A percentile compares a stretch with the other conserved stretches of the same genome.
phyloP scores from a whole-genome alignment of 2,888 invertebrate genomes.

The Drosophila prolongata region DNA sequence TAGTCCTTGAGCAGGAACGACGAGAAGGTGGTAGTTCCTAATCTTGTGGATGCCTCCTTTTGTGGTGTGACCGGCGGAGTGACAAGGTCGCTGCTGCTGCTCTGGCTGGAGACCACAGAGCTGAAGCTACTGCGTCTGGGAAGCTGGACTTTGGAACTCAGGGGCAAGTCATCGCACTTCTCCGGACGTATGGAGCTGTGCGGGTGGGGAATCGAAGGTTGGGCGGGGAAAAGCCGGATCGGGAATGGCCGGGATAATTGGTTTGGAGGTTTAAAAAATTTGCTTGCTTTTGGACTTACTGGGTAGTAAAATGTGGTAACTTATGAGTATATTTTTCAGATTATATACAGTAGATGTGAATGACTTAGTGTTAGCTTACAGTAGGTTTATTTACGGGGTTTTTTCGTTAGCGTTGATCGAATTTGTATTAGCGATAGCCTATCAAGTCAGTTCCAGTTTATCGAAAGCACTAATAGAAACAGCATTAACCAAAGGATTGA shows the following conservation, averaged over 20 bases:
- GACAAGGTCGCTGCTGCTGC: constrained; percentile 58
- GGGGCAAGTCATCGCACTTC: constrained; percentile 57
- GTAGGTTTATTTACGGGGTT: constrained; percentile 37
- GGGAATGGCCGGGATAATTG: background rate
- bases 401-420: constrained; percentile 36
- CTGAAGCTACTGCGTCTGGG: constrained; percentile 63
- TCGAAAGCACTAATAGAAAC: constrained; percentile 72
- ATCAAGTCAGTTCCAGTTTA: constrained; percentile 69
- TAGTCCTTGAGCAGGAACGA: constrained; percentile 63
- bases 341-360: constrained; percentile 58
- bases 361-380: constrained; percentile 64
- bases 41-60: constrained; percentile 12
- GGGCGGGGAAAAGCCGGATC: background rate
- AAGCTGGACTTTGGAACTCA: constrained; percentile 54
- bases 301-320: constrained; percentile 7
- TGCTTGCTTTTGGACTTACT: constrained; percentile 22
- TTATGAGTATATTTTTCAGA: constrained; percentile 23
- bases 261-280: constrained; percentile 44
- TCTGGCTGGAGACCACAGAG: constrained; percentile 62
- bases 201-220: background rate
- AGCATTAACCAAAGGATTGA: constrained; percentile 58
- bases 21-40: constrained; percentile 5
- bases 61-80: constrained; percentile 55
- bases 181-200: constrained; percentile 55
- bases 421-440: constrained; percentile 55